phyloP scores from a whole-genome alignment of 64 coral and sea anemone species.

The Stichodactyla mertensii region DNA sequence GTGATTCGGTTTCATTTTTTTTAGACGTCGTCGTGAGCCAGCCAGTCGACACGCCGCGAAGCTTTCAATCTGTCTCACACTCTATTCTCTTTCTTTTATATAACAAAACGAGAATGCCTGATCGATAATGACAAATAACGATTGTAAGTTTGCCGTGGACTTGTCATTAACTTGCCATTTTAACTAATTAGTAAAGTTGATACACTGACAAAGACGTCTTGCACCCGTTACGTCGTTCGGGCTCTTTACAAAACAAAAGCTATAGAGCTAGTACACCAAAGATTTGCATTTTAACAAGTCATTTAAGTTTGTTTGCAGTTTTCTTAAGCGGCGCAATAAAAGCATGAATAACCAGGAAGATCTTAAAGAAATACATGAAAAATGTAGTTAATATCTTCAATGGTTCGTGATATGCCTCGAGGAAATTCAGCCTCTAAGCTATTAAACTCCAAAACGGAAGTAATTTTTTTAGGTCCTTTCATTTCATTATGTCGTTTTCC shows the following conservation, averaged over 20 bases:
- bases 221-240: not conserved
- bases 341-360: not conserved
- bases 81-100: not conserved
- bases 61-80: not conserved
- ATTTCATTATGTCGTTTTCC: not conserved
- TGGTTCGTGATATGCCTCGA: not conserved
- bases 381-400: not conserved
- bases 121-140: conserved; percentile 5
- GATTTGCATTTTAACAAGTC: conserved; percentile 4
- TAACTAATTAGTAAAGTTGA: conserved; percentile 5
- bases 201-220: not conserved
- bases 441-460: not conserved
- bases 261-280: not conserved
- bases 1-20: not conserved
- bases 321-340: not conserved
- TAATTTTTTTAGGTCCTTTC: not conserved
- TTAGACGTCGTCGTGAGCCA: not conserved
- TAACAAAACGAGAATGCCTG: not conserved
- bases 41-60: not conserved
- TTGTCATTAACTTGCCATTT: conserved; percentile 12
- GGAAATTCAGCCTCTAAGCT: not conserved
- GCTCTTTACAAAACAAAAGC: not conserved
- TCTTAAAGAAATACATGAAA: not conserved
- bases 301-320: conserved; percentile 12
- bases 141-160: not conserved